Evolutionary conservation across 2,113 vertebrate genomes (phyloP), one percentile per base, ranked within the genome.

Genomic region (Chaetodon auriga): DNA sequence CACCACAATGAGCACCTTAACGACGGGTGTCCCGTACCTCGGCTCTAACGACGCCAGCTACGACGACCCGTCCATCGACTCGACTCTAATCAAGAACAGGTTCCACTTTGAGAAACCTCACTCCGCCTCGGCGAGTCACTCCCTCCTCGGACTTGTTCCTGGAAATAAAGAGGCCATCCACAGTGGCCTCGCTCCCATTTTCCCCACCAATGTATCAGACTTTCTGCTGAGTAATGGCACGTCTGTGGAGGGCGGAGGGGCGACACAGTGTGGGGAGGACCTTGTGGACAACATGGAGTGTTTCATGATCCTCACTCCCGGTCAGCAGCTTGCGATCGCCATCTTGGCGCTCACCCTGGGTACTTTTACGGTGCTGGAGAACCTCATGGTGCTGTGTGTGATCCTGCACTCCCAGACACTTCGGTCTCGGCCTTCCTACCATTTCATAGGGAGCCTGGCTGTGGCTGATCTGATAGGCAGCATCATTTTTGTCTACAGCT

Each of bases 401-500:
- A 99, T 99, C 90, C 94, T 99, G 2, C 97, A 98, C 69, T 98
- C 98, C 0, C 97, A 96, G 78, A 98, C 96, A 18, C 96, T 99
- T 45, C 97, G 98, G 63, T 97, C 97, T 83, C 93, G 98, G 70
- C 98, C 98, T 0, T 99, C 98, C 15, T 99, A 99, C 89, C 98
- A 99, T 93, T 99, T 99, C 95, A 99, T 99, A 0, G 97, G 97
- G 85, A 99, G 98, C 93, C 92, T 99, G 95, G 98, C 98, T 0
- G 96, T 99, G 88, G 98, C 98, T 0, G 98, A 99, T 87, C 96
- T 99, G 25, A 95, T 99, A 49, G 98, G 98, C 80, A 99, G 98
- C 0, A 97, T 99, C 84, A 99, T 99, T 86, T 99, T 99, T 66
- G 98, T 99, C 88, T 99, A 99, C 93, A 99, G 98, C 90, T 99